Percentiles rank a stretch among this genome's conserved stretches.
Evolutionary conservation across 2,888 invertebrate species (phyloP).

Genomic region (Schrankia costaestrigalis): DNA sequence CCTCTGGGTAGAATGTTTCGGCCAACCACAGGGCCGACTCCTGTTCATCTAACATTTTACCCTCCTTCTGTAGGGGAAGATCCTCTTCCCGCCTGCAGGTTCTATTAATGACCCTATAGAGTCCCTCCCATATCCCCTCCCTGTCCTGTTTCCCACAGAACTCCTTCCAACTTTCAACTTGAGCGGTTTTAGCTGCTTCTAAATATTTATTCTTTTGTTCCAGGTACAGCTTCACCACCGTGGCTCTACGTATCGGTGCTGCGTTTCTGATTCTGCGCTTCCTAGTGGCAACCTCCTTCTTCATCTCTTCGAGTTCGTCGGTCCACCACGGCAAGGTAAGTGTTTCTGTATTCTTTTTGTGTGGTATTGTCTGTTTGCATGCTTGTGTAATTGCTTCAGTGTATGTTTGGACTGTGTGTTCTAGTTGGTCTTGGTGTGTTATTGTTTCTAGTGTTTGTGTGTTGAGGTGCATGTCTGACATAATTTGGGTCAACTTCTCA

Average conservation of each 20-base stretch:
- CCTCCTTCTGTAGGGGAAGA: not conserved
- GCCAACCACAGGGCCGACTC: conserved; percentile 8
- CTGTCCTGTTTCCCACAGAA: conserved; percentile 18
- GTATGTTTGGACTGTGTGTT: conserved; percentile 1
- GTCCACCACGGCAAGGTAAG: conserved; percentile 22
- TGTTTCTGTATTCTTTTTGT: conserved; percentile 3
- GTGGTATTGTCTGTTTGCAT: conserved; percentile 8
- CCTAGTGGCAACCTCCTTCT: conserved; percentile 10
- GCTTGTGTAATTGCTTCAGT: conserved; percentile 6
- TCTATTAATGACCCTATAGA: conserved; percentile 1
- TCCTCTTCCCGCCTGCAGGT: not conserved
- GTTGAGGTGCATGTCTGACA: not conserved
- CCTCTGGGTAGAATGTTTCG: not conserved
- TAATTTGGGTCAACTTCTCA: conserved; percentile 9
- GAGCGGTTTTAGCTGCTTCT: conserved; percentile 1
- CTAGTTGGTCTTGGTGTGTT: conserved; percentile 1
- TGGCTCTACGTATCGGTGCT: conserved; percentile 8
- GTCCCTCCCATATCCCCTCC: conserved; percentile 8
- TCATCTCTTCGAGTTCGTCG: conserved; percentile 10
- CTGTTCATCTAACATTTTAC: not conserved
- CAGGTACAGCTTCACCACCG: conserved; percentile 13
- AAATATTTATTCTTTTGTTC: conserved; percentile 13
- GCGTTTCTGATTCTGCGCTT: conserved; percentile 14
- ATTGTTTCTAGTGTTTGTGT: not conserved
- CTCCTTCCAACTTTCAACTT: conserved; percentile 14